Conservation (phyloP, 2,888 invertebrate species). For the Melinaea menophilus region DNA sequence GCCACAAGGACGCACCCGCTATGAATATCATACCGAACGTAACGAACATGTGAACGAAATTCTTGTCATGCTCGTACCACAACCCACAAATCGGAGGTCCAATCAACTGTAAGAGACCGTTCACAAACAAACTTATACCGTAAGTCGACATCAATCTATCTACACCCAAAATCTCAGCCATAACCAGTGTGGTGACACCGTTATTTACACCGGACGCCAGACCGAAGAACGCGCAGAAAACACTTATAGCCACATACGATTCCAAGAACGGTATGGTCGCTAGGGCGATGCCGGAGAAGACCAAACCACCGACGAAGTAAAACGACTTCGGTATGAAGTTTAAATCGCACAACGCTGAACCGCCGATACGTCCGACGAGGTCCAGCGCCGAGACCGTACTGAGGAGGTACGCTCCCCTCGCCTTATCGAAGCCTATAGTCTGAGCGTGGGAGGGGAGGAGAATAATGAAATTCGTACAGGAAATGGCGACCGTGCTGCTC, state of each 20-base stretch:
- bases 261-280: conserved; percentile 82
- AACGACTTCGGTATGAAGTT: conserved; percentile 87
- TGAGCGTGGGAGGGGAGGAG: conserved; percentile 87
- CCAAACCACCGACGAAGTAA: conserved; percentile 88
- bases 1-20: conserved; percentile 85
- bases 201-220: conserved; percentile 90
- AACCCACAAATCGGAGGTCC: conserved; percentile 90
- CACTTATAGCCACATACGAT: conserved; percentile 80
- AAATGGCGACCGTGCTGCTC: conserved; percentile 90
- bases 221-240: conserved; percentile 87
- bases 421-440: conserved; percentile 83
- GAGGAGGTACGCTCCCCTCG: conserved; percentile 83
- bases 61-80: conserved; percentile 80
- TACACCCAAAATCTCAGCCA: conserved; percentile 92
- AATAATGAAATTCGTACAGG: conserved; percentile 93
- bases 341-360: conserved; percentile 88
- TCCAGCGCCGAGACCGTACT: conserved; percentile 90
- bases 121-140: conserved; percentile 90
- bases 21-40: conserved; percentile 86
- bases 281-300: conserved; percentile 87
- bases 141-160: conserved; percentile 90
- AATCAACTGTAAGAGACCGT: conserved; percentile 87
- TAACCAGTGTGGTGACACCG: conserved; percentile 90
- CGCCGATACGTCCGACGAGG: conserved; percentile 89
- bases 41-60: conserved; percentile 84